A percentile compares a stretch with the other conserved stretches of the same genome.
phyloP scores from a whole-genome alignment of 1,140 invertebrate species.

The Berghia stephanieae region DNA sequence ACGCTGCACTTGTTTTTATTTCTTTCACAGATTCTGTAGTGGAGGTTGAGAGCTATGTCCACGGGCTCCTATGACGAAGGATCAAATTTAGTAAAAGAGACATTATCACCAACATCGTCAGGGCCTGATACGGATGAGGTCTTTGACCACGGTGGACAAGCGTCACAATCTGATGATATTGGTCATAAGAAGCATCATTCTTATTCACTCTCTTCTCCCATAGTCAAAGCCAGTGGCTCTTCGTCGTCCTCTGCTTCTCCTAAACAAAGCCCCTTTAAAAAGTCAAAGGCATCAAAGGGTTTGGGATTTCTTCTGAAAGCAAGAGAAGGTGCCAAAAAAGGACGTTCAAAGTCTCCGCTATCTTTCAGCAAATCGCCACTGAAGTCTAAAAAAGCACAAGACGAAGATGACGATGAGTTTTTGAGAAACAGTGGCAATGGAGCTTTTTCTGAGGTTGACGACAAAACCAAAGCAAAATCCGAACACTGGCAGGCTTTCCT shows the following conservation, averaged over 20 bases:
- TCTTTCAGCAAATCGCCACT: conserved; percentile 45
- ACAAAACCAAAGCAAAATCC: conserved; percentile 55
- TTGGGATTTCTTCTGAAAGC: conserved; percentile 46
- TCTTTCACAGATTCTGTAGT: too few species aligned
- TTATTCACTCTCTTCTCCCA: too few species aligned
- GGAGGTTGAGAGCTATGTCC: conserved; percentile 63
- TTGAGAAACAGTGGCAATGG: neutral
- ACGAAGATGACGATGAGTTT: neutral
- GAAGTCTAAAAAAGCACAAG: conserved; percentile 38
- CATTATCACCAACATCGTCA: conserved; percentile 44
- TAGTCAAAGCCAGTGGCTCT: too few species aligned
- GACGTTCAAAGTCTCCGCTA: conserved; percentile 39
- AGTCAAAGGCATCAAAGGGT: conserved; percentile 44
- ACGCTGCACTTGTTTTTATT: too few species aligned
- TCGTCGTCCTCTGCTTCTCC: too few species aligned
- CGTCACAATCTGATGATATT: conserved; percentile 14
- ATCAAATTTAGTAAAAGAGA: conserved; percentile 55
- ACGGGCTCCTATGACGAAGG: conserved; percentile 60
- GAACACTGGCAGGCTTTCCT: conserved; percentile 68
- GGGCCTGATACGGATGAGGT: conserved; percentile 41
- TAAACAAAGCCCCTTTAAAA: conserved; percentile 34
- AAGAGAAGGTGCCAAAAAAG: conserved; percentile 34
- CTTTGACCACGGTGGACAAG: conserved; percentile 28
- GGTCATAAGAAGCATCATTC: too few species aligned
- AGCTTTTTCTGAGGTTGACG: conserved; percentile 32